Evolutionary conservation across 2,888 invertebrate genomes (phyloP), one percentile per base, ranked within the genome.

Genomic region (Drosophila tanythrix): DNA sequence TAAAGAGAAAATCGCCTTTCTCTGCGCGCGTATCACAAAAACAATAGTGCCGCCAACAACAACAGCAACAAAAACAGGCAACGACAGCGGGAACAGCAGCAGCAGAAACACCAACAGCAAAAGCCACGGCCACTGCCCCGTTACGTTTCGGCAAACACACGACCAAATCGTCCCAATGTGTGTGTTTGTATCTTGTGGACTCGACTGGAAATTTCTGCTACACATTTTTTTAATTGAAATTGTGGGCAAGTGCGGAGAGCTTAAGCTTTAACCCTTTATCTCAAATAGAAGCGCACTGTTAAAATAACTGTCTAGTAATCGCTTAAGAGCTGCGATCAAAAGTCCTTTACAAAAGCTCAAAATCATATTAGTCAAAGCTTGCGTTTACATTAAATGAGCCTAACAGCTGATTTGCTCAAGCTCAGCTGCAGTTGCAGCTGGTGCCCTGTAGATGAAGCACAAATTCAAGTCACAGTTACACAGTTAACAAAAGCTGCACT

Each of bases 1-100:
- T 85, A 85, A 85, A 85, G 85, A 88, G 85, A 85, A 85, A 85
- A 85, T 83, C 85, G 85, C 85, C 85, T 85, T 85, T 85, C 85
- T 85, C 79, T 84, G 76, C 74, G 74, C 77, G 77, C 83, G 73
- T 82, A 82, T 81, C 88, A 85, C 88, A 85, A 85, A 85, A 85
- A 85, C 85, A 85, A 85, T 85, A 85, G 88, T 79, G 81, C 79
- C 75, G 72, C 74, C 80, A 82, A 62, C 78, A 80, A 61, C 67
- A 78, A 59, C 59, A 73, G 38, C 53, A 57, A 50, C 60, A 61
- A 78, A 68, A 78, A 63, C 60, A 71, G 68, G 75, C 71, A 78
- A 72, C 68, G 83, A 78, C 82, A 80, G 76, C 71, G 73, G 75
- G 80, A 76, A 86, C 51, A 68, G 65, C 77, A 55, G 55, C 25